These are phyloP conservation scores for Sminthurinus aureus DNA, from an alignment of 2,888 invertebrate genomes.

Conservation along the genomic window DNA sequence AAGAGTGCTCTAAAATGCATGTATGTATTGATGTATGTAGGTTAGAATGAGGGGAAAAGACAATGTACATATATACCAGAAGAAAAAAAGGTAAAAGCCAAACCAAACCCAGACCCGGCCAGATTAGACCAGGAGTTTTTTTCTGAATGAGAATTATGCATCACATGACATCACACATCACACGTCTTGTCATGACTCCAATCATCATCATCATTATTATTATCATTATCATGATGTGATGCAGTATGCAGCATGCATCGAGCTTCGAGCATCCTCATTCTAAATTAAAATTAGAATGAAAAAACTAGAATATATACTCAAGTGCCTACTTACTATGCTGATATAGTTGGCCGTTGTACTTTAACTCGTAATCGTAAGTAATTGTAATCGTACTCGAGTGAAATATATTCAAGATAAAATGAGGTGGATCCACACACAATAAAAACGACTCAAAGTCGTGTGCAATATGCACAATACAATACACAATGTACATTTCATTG, in stretches of 20 bases:
- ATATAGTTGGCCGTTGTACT: too few relatives aligned
- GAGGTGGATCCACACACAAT: conserved; percentile 1
- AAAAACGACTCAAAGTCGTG: conserved; percentile 15
- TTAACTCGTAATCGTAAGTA: too few relatives aligned
- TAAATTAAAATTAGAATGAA: neutral
- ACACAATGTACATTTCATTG: neutral
- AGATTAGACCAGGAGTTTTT: too few relatives aligned
- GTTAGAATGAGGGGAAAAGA: neutral
- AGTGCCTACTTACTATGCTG: neutral
- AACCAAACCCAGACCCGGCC: too few relatives aligned
- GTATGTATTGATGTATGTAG: neutral
- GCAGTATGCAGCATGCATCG: neutral
- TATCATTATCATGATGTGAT: too few relatives aligned
- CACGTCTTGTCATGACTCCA: too few relatives aligned
- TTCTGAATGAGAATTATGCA: neutral
- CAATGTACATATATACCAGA: neutral
- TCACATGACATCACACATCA: too few relatives aligned
- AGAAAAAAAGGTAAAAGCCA: too few relatives aligned
- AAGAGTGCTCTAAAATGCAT: neutral
- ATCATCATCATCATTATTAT: too few relatives aligned
- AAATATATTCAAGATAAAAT: neutral
- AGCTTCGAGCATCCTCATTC: neutral
- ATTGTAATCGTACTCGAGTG: neutral
- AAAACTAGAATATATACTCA: neutral
- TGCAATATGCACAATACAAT: conserved; percentile 3